These are phyloP conservation scores for Linurgus olivaceus DNA, from an alignment of 2,797 vertebrate genomes.

Conservation along the genomic window DNA sequence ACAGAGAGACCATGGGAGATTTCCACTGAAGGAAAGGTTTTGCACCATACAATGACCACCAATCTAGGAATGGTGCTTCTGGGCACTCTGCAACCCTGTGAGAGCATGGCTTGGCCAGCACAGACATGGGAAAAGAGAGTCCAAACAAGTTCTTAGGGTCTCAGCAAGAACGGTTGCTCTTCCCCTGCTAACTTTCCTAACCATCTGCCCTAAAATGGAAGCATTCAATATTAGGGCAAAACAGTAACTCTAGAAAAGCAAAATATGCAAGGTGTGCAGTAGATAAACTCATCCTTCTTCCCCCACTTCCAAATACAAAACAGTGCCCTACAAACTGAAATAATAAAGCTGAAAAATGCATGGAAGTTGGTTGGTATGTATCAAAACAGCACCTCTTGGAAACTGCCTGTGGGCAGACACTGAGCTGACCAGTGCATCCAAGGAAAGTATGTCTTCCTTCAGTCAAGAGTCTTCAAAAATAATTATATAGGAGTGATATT, in stretches of 20 bases:
- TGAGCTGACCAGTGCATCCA: background rate
- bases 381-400: background rate
- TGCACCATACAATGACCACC: rapidly evolving
- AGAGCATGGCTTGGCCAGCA: rapidly evolving
- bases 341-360: background rate
- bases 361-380: background rate
- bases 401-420: background rate
- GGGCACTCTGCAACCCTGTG: background rate
- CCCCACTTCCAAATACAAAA: background rate
- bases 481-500: background rate
- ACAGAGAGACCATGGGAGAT: background rate
- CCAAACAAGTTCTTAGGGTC: background rate
- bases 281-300: background rate
- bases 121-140: background rate
- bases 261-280: background rate
- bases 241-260: background rate
- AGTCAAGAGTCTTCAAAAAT: background rate
- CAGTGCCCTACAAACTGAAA: background rate
- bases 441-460: background rate
- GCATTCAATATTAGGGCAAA: background rate
- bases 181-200: background rate
- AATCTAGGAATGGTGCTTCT: background rate
- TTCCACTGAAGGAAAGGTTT: background rate
- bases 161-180: background rate
- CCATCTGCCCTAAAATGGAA: background rate